phyloP scores from a whole-genome alignment of 1,140 invertebrate species.

The Euwallacea fornicatus region DNA sequence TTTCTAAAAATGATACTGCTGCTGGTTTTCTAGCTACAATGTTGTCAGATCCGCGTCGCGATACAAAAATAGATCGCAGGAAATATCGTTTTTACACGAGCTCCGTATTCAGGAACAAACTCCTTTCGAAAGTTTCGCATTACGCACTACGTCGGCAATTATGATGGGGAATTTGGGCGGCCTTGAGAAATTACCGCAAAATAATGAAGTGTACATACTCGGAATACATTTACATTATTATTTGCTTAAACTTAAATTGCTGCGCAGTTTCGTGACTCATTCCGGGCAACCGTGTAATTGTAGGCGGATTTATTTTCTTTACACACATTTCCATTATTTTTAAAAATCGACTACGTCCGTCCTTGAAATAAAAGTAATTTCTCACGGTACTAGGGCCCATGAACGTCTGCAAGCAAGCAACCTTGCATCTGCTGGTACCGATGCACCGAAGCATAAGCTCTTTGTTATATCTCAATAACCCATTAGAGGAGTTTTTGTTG shows the following conservation, averaged over 20 bases:
- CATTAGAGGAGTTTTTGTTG: conserved; percentile 24
- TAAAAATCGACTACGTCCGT: not conserved
- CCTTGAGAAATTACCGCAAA: not conserved
- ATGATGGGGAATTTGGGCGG: not conserved
- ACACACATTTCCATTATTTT: not conserved
- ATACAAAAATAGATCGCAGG: no score
- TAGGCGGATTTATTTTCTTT: not conserved
- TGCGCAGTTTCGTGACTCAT: conserved; percentile 25
- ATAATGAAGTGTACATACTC: not conserved
- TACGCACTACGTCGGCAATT: no score
- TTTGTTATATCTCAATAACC: not conserved
- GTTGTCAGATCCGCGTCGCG: no score
- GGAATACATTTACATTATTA: conserved; percentile 18
- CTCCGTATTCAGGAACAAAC: no score
- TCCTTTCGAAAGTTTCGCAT: no score
- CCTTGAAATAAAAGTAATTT: conserved; percentile 23
- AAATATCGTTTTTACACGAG: no score
- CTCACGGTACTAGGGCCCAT: conserved; percentile 16
- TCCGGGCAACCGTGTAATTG: not conserved
- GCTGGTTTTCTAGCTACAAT: no score
- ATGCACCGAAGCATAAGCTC: conserved; percentile 23
- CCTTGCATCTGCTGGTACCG: conserved; percentile 32
- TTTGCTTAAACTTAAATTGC: conserved; percentile 11
- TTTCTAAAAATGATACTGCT: no score
- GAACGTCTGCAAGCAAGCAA: conserved; percentile 26